Conservation (phyloP, 2,113 vertebrate genomes). For the Chionis minor region DNA sequence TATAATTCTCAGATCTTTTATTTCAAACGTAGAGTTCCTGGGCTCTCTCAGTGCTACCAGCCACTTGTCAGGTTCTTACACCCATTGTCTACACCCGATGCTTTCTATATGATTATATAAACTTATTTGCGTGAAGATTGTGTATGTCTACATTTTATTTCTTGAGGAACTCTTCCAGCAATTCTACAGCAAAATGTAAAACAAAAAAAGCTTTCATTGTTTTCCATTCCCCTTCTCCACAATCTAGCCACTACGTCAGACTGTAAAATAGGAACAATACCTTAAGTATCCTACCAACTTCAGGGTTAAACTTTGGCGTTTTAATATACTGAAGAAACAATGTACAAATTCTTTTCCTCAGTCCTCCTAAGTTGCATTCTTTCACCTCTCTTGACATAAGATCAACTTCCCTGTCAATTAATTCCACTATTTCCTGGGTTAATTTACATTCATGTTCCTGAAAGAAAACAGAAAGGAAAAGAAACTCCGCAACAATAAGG, state of each 20-base stretch:
- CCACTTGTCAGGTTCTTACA: not conserved
- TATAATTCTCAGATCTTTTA: not conserved
- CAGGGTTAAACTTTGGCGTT: slow-evolving; percentile 89
- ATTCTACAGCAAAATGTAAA: not conserved
- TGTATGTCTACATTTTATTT: not conserved
- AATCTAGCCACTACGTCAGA: not conserved
- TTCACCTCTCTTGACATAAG: slow-evolving; percentile 83
- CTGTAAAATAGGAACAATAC: slow-evolving; percentile 68
- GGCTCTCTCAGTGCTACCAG: not conserved
- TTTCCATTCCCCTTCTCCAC: not conserved
- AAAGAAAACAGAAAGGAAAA: not conserved
- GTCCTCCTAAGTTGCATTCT: slow-evolving; percentile 82
- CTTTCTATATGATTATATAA: not conserved
- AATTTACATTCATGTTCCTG: slow-evolving; percentile 89
- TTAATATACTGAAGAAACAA: slow-evolving; percentile 93
- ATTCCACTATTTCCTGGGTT: slow-evolving; percentile 83
- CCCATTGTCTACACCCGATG: not conserved
- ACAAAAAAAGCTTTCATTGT: not conserved
- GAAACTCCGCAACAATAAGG: not conserved
- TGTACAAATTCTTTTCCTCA: slow-evolving; percentile 89
- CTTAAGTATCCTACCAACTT: slow-evolving; percentile 81
- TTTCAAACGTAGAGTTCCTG: not conserved
- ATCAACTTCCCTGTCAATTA: slow-evolving; percentile 90
- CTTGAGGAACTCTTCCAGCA: not conserved
- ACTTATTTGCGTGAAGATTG: not conserved